Evolutionary conservation across 2,797 vertebrate species (phyloP).

Genomic region (Karalla daura): DNA sequence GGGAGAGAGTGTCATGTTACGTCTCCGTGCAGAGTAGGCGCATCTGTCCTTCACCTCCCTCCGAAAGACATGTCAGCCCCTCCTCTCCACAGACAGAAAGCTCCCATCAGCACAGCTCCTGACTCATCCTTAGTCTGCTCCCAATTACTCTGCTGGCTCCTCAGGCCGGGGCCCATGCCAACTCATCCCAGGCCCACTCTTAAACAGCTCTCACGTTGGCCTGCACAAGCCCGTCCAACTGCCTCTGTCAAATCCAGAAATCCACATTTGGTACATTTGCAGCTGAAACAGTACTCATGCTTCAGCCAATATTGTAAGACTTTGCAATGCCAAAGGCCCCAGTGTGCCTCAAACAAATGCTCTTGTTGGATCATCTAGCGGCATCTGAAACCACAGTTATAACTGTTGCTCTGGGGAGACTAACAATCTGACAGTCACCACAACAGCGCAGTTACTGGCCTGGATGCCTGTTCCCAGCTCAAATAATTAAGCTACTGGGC

Average conservation of each 20-base stretch:
- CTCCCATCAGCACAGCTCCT: slow-evolving; percentile 62
- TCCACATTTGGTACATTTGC: slow-evolving; percentile 21
- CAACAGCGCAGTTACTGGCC: not conserved
- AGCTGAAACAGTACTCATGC: slow-evolving; percentile 28
- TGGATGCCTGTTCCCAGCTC: not conserved
- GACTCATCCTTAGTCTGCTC: slow-evolving; percentile 78
- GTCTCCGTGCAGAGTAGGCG: slow-evolving; percentile 53
- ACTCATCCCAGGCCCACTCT: slow-evolving; percentile 50
- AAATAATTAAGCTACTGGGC: not conserved
- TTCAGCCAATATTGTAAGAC: slow-evolving; percentile 17
- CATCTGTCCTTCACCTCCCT: slow-evolving; percentile 55
- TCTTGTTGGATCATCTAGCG: not conserved
- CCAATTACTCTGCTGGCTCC: slow-evolving; percentile 78
- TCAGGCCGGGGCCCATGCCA: slow-evolving; percentile 47
- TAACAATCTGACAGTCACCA: not conserved
- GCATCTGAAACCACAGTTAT: not conserved
- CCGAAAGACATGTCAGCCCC: slow-evolving; percentile 46
- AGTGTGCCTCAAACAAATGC: slow-evolving; percentile 1
- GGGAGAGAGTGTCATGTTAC: slow-evolving; percentile 69
- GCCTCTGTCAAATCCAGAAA: slow-evolving; percentile 34
- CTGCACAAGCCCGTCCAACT: slow-evolving; percentile 24
- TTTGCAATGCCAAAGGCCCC: not conserved
- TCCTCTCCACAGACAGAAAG: slow-evolving; percentile 55
- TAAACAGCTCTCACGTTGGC: slow-evolving; percentile 51
- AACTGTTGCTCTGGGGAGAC: not conserved